Conservation (phyloP, 1,140 invertebrate species). For the Drosophila nebulosa region DNA sequence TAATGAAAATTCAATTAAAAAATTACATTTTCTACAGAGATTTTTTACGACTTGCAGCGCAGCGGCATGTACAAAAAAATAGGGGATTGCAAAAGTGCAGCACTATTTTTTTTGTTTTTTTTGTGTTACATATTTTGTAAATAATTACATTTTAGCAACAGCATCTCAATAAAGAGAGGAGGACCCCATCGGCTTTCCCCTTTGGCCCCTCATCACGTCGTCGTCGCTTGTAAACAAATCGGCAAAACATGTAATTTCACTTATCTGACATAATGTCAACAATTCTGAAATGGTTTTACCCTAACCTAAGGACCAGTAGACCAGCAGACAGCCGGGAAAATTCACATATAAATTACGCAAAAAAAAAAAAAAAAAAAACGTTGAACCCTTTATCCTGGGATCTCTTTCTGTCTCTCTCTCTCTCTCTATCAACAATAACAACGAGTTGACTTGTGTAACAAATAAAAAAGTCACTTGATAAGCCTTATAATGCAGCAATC, state of each 20-base stretch:
- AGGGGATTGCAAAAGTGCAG: neutral
- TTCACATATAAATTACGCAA: conserved; percentile 67
- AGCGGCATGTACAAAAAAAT: neutral
- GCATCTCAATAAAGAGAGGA: neutral
- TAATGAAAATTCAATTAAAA: conserved; percentile 79
- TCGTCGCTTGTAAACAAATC: conserved; percentile 50
- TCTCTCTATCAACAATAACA: neutral
- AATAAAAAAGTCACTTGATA: conserved; percentile 74
- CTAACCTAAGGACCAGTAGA: conserved; percentile 33
- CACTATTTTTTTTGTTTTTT: neutral
- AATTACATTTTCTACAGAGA: conserved; percentile 68
- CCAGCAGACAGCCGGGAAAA: conserved; percentile 30
- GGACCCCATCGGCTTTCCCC: neutral
- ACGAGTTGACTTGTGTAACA: conserved; percentile 69
- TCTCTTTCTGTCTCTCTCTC: neutral
- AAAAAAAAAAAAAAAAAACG: conserved; percentile 21
- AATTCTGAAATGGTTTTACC: conserved; percentile 48
- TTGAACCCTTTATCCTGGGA: conserved; percentile 53
- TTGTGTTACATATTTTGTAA: neutral
- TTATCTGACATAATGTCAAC: conserved; percentile 76
- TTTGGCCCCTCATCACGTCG: neutral
- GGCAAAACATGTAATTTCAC: conserved; percentile 73
- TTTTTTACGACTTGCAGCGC: conserved; percentile 36
- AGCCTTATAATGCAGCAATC: conserved; percentile 67
- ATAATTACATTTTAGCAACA: conserved; percentile 8